phyloP scores from a whole-genome alignment of 2,113 vertebrate species.

The Dolichotis patagonum region DNA sequence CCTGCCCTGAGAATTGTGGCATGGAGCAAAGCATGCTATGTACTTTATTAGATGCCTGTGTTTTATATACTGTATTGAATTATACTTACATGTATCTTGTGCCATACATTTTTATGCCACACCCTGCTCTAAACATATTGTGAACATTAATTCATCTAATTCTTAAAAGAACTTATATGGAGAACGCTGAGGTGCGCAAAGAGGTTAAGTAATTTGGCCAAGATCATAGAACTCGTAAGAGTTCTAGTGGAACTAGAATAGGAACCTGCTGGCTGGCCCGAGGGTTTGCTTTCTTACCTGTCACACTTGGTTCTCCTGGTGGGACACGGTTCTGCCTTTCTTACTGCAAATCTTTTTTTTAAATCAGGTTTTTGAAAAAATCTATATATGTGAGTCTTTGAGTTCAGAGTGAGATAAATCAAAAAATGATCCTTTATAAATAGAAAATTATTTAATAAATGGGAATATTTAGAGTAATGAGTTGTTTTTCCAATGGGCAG shows the following conservation, averaged over 20 bases:
- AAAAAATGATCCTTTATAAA: neutral
- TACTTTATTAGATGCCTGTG: neutral
- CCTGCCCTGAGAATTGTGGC: neutral
- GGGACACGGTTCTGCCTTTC: neutral
- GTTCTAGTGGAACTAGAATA: neutral
- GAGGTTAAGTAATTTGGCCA: neutral
- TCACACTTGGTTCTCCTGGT: neutral
- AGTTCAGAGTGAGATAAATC: neutral
- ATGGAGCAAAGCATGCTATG: neutral
- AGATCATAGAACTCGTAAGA: neutral
- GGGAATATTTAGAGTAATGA: conserved; percentile 11
- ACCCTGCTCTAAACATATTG: neutral
- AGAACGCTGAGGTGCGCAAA: neutral
- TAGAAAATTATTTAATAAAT: conserved; percentile 46
- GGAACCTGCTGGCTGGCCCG: neutral
- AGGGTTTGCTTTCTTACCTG: neutral
- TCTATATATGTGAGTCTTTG: conserved; percentile 29
- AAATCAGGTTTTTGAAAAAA: neutral
- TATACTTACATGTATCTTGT: neutral
- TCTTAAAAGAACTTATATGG: neutral
- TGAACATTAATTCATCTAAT: neutral
- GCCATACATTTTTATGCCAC: neutral
- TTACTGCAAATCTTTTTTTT: neutral
- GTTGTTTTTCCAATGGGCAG: conserved; percentile 7
- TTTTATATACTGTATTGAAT: neutral